Base-by-base conservation (phyloP, 2,113 vertebrate genomes). In the Anguilla rostrata region DNA sequence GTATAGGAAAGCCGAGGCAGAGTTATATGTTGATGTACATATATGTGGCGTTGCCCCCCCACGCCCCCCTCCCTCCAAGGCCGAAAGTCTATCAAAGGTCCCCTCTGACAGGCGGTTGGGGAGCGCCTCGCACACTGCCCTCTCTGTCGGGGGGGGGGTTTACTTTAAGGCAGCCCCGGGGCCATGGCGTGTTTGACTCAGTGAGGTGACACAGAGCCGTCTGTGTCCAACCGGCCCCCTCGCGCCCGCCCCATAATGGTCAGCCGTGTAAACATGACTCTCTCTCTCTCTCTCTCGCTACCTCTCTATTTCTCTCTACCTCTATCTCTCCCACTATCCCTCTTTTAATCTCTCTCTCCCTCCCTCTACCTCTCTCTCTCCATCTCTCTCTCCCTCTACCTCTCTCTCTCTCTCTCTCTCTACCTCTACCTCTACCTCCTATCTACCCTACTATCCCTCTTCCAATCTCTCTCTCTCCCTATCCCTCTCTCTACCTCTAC, bases 1-100 rank as follows among this genome's bases (percentile, higher is more conserved):
- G 88, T 90, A 88, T 90, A 85, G 84, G 84, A 91, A 91, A 78
- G 84, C 20, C 16, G 34, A 87, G 84, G 71, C 87, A 86, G 56
- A 63, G 56, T 16, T 57, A 82, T 40, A 75, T 75, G 71, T 75
- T 75, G 71, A 75, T 75, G 71, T 34, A 75, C 71, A 75, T 75
- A 75, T 75, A 75, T 75, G 71, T 75, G n/a, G 71, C n/a, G 71
- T 75, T 34, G 34, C n/a, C 5, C n/a, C n/a, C n/a, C 20, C 53
- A 8, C 20, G n/a, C 5, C n/a, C n/a, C n/a, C 20, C n/a, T 0
- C n/a, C n/a, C n/a, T 1, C 20, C 0, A n/a, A 3, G n/a, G 26
- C n/a, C 12, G 7, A 75, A 34, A 34, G 71, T 34, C 71, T 29
- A 75, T 34, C 71, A 75, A 75, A 75, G 71, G 12, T 34, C 71